phyloP scores from a whole-genome alignment of 1,140 invertebrate species.

The Lethrus apterus region DNA sequence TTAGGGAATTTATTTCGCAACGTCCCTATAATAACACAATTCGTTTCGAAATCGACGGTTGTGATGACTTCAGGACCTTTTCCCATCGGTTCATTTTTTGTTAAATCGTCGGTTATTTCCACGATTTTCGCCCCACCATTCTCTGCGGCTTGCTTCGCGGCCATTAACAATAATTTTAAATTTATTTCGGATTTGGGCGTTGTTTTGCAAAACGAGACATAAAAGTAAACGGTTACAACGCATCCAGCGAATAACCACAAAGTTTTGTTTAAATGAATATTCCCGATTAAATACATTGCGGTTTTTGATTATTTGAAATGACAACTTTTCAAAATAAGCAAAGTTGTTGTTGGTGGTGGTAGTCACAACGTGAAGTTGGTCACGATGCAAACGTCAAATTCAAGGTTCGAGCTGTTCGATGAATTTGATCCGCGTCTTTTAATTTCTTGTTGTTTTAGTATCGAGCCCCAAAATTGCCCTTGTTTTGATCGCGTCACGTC shows the following conservation, averaged over 20 bases:
- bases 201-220: constrained; percentile 38
- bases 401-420: too few relatives aligned
- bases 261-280: constrained; percentile 54
- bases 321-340: too few relatives aligned
- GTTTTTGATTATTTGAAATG: too few relatives aligned
- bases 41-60: constrained; percentile 79
- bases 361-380: too few relatives aligned
- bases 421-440: background rate
- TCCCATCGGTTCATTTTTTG: constrained; percentile 56
- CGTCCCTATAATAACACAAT: constrained; percentile 81
- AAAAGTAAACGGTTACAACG: constrained; percentile 51
- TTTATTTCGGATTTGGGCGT: constrained; percentile 46
- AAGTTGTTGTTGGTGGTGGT: too few relatives aligned
- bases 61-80: constrained; percentile 89
- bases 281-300: constrained; percentile 64
- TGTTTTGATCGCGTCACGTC: too few relatives aligned
- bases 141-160: constrained; percentile 70
- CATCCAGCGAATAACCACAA: constrained; percentile 44
- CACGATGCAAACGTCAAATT: too few relatives aligned
- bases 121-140: constrained; percentile 70
- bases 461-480: constrained; percentile 3
- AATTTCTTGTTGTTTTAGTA: background rate
- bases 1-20: too few relatives aligned
- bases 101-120: too few relatives aligned
- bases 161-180: constrained; percentile 65